Evolutionary conservation across 2,797 vertebrate species (phyloP), one percentile per base, ranked within the genome.

Genomic region (Parauchenoglanis ngamensis): DNA sequence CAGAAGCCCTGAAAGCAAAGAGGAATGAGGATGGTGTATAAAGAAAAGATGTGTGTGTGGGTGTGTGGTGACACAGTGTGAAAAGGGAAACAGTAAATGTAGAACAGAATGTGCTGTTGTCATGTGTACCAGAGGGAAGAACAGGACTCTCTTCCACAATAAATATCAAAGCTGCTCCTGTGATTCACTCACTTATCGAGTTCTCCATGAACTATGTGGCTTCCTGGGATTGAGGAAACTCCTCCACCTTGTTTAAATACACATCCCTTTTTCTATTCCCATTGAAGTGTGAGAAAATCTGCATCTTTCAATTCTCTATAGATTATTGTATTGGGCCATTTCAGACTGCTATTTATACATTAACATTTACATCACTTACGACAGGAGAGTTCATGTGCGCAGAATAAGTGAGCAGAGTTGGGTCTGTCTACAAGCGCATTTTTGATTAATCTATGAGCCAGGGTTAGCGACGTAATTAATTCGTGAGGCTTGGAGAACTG

Each of bases 21-120:
- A 73, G 35, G 21, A 49, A 28, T 82, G 25, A 83, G 11, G 44
- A 63, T n/a, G 21, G 11, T 17, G 28, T 70, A 73, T 40, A 57
- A 72, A 23, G 11, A 49, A 40, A n/a, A 46, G 0, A 25, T n/a
- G 23, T 75, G n/a, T 65, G 40, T 65, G n/a, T 65, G 56, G 49
- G 57, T 76, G 46, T 85, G 52, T 70, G 67, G 35, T 85, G 61
- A 85, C 11, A 73, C 31, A 80, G 12, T 23, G 56, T 25, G 35
- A 31, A 10, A 84, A 25, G 28, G n/a, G 10, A 72, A 70, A 70
- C 49, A 72, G 2, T n/a, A 35, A n/a, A 54, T 67, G 17, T 8
- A 84, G 82, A 72, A 84, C 65, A 70, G 54, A 56, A 7, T 35
- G 82, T 83, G 46, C 81, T 11, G n/a, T 54, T 65, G 59, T 65